These are phyloP conservation scores for Frieseomelitta varia DNA, from an alignment of 1,140 invertebrate genomes.

Conservation along the genomic window DNA sequence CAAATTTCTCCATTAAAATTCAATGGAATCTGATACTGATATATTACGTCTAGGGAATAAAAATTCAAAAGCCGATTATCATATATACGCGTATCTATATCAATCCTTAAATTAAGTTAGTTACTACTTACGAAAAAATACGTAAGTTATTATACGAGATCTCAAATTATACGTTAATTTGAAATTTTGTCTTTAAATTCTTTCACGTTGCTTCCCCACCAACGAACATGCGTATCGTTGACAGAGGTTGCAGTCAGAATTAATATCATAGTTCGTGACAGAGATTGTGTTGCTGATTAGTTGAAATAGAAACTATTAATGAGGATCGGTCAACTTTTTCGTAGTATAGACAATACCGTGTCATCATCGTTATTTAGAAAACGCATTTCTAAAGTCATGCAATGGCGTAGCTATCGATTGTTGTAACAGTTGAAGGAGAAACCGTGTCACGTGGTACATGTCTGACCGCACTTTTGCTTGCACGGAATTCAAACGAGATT, in stretches of 20 bases:
- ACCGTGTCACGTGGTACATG: neutral
- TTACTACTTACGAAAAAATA: neutral
- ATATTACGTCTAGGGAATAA: neutral
- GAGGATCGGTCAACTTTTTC: neutral
- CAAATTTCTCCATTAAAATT: slow-evolving; percentile 25
- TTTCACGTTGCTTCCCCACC: neutral
- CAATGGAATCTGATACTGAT: neutral
- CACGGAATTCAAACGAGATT: slow-evolving; percentile 20
- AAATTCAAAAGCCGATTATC: neutral
- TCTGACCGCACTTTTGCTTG: neutral
- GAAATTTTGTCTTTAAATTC: neutral
- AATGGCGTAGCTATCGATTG: neutral
- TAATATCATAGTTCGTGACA: slow-evolving; percentile 18
- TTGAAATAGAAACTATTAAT: slow-evolving; percentile 24
- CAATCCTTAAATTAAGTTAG: neutral
- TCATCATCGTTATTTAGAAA: slow-evolving; percentile 3
- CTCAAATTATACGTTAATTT: neutral
- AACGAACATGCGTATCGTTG: neutral
- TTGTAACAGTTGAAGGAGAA: slow-evolving; percentile 2
- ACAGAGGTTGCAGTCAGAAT: slow-evolving; percentile 1
- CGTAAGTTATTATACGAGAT: neutral
- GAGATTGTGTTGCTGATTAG: slow-evolving; percentile 25
- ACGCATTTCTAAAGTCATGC: slow-evolving; percentile 14
- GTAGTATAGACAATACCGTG: neutral
- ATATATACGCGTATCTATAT: neutral